A percentile compares a stretch with the other conserved stretches of the same genome.
These are phyloP conservation scores for Drosophila conformis DNA, from an alignment of 2,888 invertebrate species.

Conservation along the genomic window DNA sequence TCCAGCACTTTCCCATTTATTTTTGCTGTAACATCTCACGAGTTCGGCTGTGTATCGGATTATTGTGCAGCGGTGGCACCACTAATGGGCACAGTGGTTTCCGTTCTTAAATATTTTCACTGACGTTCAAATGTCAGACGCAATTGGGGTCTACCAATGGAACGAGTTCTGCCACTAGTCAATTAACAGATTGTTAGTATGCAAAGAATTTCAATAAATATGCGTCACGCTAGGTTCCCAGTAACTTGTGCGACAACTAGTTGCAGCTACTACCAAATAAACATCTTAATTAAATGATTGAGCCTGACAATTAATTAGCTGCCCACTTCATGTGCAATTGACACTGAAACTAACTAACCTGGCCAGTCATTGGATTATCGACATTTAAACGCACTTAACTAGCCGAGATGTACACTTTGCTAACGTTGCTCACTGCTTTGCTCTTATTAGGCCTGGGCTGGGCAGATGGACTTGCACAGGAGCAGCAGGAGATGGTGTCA, in stretches of 20 bases:
- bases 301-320: slow-evolving; percentile 47
- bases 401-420: slow-evolving; percentile 55
- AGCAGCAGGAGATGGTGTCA: background rate
- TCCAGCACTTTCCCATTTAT: background rate
- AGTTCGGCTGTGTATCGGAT: background rate
- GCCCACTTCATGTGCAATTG: slow-evolving; percentile 8
- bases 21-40: background rate
- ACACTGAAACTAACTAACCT: slow-evolving; percentile 63
- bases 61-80: slow-evolving; percentile 14
- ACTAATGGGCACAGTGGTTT: slow-evolving; percentile 10
- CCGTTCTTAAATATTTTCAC: slow-evolving; percentile 13
- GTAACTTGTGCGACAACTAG: slow-evolving; percentile 17
- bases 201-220: slow-evolving; percentile 62
- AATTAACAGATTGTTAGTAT: slow-evolving; percentile 70
- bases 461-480: slow-evolving; percentile 12
- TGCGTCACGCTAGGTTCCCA: slow-evolving; percentile 10
- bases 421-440: slow-evolving; percentile 40
- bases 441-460: slow-evolving; percentile 14
- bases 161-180: slow-evolving; percentile 51
- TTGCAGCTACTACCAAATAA: slow-evolving; percentile 42
- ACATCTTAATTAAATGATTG: slow-evolving; percentile 52
- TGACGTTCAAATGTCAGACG: slow-evolving; percentile 58
- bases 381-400: slow-evolving; percentile 56
- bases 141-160: slow-evolving; percentile 30
- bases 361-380: slow-evolving; percentile 41